Base-by-base conservation (phyloP, 2,888 invertebrate genomes). In the Cybosia mesomella region DNA sequence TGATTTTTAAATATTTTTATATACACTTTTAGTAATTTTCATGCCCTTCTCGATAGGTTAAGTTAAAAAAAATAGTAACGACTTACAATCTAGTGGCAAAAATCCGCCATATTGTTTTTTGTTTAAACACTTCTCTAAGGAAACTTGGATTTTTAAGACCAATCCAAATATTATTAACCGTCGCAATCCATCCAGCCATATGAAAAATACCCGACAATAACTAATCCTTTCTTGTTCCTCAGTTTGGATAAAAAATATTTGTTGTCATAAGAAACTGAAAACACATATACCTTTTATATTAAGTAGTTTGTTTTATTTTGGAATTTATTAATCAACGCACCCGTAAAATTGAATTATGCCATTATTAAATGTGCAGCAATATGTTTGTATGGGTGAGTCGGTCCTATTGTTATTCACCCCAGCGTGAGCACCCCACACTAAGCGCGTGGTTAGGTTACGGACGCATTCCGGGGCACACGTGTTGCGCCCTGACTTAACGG, bases 401-500 rank as follows among this genome's bases (percentile, higher is more conserved):
- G 62, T 34, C 21, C 54, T 63, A 85, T 87, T 87, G 85, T 86
- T 84, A 86, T 90, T 78, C 85, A 87, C 87, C 88, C 86, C 72
- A 73, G 76, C 60, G 72, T 68, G 62, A 74, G 74, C 58, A 62
- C 66, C 59, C 58, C 22, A 62, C 74, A 76, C 72, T 68, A 76
- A 73, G 15, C 28, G 60, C 70, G 72, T 32, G 74, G 70, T 73
- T 81, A 77, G 74, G 70, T 73, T 81, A 77, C 76, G 83, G 77
- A 72, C 83, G 84, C 91, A 92, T 91, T 91, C 91, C 91, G 72
- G 28, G 84, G 88, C 88, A 90, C 93, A 93, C 93, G 93, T 93
- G 93, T 85, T 87, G 75, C 82, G 68, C 74, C 72, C 77, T 79
- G 74, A 73, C 75, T 72, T 76, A 79, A 75, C 68, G n/a, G 72